Base-by-base conservation (phyloP, 2,888 invertebrate genomes). In the Acanthococcus lagerstroemiae region DNA sequence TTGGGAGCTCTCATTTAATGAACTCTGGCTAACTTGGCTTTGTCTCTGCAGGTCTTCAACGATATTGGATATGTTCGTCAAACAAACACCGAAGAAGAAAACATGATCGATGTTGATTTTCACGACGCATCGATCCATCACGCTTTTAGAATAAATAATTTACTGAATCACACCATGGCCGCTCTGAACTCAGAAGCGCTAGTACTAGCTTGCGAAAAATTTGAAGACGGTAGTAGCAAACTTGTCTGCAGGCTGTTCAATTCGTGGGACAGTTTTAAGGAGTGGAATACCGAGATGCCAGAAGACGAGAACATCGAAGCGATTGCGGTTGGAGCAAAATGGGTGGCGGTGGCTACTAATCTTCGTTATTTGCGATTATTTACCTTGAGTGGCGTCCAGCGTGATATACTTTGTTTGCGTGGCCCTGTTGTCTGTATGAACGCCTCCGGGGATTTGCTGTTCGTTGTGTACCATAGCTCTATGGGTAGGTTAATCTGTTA, bases 101-200 rank as follows among this genome's bases (percentile, higher is more conserved):
- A 88, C 65, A 85, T 85, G 0, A 90, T 97, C 61, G 95, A 95
- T 75, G 88, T 96, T 0, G 95, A 95, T 76, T 99, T 97, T 76
- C 95, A 96, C 72, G 95, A 99, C 77, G 83, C 87, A 0, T 83
- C 86, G 57, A 79, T 90, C 12, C 95, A 97, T 75, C 93, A 93
- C 74, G 85, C 90, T 22, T 84, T 97, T 75, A 90, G 93, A 74
- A 81, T 97, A 70, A 85, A 85, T 72, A 97, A 99, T 78, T 86
- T 85, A 73, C 78, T 86, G 46, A 85, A 86, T 69, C 93, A 95
- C 77, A 86, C 85, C 1, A 84, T 97, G 83, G 96, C 91, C 9
- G 87, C 90, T 68, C 77, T 99, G 65, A 92, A 93, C 6, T 78
- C 82, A 1, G 82, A 87, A 67, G 91, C 88, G 7, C 78, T 95